A percentile compares a stretch with the other conserved stretches of the same genome.
These are phyloP conservation scores for Andrena marginata DNA, from an alignment of 2,888 invertebrate genomes.

Conservation along the genomic window DNA sequence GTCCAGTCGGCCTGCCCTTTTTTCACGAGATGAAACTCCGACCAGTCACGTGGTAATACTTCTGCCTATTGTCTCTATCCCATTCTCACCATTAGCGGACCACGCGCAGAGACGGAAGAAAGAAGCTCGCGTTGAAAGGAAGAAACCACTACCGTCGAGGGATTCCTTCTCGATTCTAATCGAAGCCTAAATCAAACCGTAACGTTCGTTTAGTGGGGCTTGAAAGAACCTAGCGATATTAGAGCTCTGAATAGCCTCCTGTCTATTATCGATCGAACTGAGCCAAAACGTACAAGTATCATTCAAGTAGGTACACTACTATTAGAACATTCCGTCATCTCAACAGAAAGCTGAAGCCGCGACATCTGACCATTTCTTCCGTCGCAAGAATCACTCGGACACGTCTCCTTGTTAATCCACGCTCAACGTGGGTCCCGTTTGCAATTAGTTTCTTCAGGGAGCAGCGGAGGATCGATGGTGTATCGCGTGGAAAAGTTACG, in stretches of 20 bases:
- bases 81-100: constrained; percentile 10
- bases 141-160: neutral
- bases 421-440: too few species aligned
- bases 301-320: too few species aligned
- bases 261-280: too few species aligned
- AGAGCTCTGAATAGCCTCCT: too few species aligned
- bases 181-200: neutral
- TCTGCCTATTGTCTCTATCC: constrained; percentile 53
- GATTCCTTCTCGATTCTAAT: neutral
- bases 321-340: too few species aligned
- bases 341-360: too few species aligned
- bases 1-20: constrained; percentile 19
- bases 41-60: constrained; percentile 52
- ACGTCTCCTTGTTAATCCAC: too few species aligned
- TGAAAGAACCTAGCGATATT: too few species aligned
- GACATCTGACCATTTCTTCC: too few species aligned
- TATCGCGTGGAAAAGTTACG: constrained; percentile 13
- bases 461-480: neutral
- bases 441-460: neutral
- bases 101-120: neutral
- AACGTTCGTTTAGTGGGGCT: neutral
- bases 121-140: constrained; percentile 1
- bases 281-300: too few species aligned
- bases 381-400: too few species aligned
- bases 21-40: constrained; percentile 26